Evolutionary conservation across 2,113 vertebrate species (phyloP).

Genomic region (Dipodomys merriami): DNA sequence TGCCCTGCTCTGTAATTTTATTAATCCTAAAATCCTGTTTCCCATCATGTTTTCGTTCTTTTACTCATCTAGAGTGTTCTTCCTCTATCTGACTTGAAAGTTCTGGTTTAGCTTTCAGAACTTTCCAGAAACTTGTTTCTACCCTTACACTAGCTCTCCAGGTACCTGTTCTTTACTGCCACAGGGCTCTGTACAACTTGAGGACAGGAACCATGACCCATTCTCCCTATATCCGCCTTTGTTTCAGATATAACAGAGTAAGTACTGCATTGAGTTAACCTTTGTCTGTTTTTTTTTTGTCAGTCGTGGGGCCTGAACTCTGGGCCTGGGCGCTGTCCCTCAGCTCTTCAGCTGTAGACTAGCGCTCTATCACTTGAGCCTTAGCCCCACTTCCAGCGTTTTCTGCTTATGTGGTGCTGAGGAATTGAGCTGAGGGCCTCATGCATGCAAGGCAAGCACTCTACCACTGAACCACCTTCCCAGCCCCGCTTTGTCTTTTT

Average conservation of each 20-base stretch:
- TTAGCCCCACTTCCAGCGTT: background rate
- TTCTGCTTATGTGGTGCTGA: too few relatives aligned
- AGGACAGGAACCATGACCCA: background rate
- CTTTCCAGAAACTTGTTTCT: background rate
- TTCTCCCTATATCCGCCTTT: too few relatives aligned
- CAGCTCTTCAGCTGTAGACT: too few relatives aligned
- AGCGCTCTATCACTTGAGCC: too few relatives aligned
- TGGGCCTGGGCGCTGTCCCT: too few relatives aligned
- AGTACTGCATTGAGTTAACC: background rate
- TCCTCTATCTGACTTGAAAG: background rate
- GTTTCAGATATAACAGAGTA: too few relatives aligned
- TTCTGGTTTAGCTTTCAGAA: slow-evolving; percentile 40
- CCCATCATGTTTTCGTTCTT: background rate
- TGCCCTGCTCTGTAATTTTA: background rate
- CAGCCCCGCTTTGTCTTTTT: too few relatives aligned
- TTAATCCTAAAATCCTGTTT: background rate
- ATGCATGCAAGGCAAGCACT: too few relatives aligned
- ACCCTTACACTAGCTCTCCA: background rate
- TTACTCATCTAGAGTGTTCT: background rate
- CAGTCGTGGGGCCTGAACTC: too few relatives aligned
- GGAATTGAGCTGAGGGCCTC: too few relatives aligned
- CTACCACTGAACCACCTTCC: too few relatives aligned
- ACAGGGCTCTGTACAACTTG: background rate
- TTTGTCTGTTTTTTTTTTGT: too few relatives aligned
- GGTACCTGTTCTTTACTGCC: background rate